These are phyloP conservation scores for Mizuhopecten yessoensis DNA, from an alignment of 1,140 invertebrate species.

Conservation along the genomic window DNA sequence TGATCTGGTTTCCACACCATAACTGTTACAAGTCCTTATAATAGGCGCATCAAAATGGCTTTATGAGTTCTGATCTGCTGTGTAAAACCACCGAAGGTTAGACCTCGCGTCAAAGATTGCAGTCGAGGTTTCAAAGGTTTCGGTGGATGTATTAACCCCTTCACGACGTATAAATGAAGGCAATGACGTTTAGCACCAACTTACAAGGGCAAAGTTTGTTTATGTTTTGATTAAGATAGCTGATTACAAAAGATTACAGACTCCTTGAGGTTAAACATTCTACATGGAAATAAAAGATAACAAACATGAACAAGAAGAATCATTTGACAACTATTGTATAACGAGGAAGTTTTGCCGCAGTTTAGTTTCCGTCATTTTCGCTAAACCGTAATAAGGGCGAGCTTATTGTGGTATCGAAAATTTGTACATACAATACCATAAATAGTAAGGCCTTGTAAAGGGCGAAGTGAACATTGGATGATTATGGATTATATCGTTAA, in stretches of 20 bases:
- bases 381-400: no score
- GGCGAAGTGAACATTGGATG: no score
- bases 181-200: not conserved
- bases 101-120: not conserved
- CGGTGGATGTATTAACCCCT: not conserved
- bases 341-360: no score
- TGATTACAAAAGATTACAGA: not conserved
- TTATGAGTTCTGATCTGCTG: slow-evolving; percentile 33
- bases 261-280: not conserved
- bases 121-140: not conserved
- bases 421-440: no score
- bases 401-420: no score
- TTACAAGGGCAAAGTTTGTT: not conserved
- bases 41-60: not conserved
- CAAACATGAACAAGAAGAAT: no score
- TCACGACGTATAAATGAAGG: not conserved
- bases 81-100: not conserved
- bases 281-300: not conserved
- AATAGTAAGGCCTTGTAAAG: no score
- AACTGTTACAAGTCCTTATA: slow-evolving; percentile 25
- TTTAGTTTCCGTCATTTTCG: no score
- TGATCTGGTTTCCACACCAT: slow-evolving; percentile 3
- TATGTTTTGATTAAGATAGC: slow-evolving; percentile 3
- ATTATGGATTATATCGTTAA: no score
- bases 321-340: no score